These are phyloP conservation scores for Hyperoodon ampullatus DNA, from an alignment of 2,113 vertebrate genomes.

Conservation along the genomic window DNA sequence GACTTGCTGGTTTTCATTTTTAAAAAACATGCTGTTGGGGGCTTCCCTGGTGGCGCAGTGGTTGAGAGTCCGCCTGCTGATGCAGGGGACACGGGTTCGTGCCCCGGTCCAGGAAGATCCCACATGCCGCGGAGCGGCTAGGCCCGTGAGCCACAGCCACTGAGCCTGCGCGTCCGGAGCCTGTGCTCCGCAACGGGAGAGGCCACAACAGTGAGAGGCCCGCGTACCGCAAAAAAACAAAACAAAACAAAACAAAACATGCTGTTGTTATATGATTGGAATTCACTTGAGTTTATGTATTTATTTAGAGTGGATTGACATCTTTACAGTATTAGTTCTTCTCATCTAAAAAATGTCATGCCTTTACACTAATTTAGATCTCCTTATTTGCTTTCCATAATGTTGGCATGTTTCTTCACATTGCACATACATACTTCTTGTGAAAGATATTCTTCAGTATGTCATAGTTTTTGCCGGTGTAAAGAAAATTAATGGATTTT, in stretches of 20 bases:
- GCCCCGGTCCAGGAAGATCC: too few relatives aligned
- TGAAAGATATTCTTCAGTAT: background rate
- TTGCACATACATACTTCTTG: background rate
- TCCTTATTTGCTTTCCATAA: background rate
- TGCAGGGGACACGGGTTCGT: too few relatives aligned
- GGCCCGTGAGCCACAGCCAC: too few relatives aligned
- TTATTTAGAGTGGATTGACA: background rate
- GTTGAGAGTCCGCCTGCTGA: too few relatives aligned
- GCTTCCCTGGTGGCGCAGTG: too few relatives aligned
- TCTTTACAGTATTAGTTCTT: background rate
- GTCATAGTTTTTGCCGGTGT: background rate
- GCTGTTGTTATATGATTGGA: background rate
- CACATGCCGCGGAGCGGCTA: too few relatives aligned
- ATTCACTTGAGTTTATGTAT: background rate
- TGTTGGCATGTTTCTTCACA: background rate
- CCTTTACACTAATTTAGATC: background rate
- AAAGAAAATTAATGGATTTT: background rate
- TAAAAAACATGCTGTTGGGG: background rate
- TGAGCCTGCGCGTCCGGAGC: too few relatives aligned
- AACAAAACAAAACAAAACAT: too few relatives aligned
- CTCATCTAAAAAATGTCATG: background rate
- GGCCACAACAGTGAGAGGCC: too few relatives aligned
- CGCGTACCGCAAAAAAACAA: too few relatives aligned
- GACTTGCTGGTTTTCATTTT: conserved; percentile 17
- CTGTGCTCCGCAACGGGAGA: too few relatives aligned